phyloP scores from a whole-genome alignment of 64 coral and sea anemone genomes.

The Platygyra sinensis region DNA sequence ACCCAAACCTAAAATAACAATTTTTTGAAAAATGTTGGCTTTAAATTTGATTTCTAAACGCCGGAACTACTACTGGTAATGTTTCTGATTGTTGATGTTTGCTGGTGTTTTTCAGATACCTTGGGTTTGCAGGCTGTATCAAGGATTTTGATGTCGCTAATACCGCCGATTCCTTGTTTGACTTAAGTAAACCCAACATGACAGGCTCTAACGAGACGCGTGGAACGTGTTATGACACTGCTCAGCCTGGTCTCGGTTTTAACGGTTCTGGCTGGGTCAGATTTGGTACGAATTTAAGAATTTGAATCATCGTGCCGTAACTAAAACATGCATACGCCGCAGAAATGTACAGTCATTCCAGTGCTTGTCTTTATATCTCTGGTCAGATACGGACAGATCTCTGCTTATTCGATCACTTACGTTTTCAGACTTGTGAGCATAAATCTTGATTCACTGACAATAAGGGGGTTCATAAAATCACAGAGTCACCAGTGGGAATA shows the following conservation, averaged over 20 bases:
- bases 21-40: too few relatives aligned
- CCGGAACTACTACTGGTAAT: too few relatives aligned
- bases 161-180: neutral
- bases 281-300: conserved; percentile 57
- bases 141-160: conserved; percentile 17
- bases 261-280: conserved; percentile 69
- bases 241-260: conserved; percentile 57
- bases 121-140: conserved; percentile 70
- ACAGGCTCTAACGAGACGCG: conserved; percentile 15
- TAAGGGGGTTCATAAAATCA: too few relatives aligned
- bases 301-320: neutral
- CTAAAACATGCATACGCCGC: too few relatives aligned
- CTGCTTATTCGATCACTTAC: too few relatives aligned
- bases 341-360: neutral
- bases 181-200: conserved; percentile 42
- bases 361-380: neutral
- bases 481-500: too few relatives aligned
- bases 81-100: too few relatives aligned
- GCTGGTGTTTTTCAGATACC: neutral
- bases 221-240: conserved; percentile 31
- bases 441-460: too few relatives aligned
- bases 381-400: neutral
- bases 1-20: too few relatives aligned
- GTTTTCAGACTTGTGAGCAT: too few relatives aligned
- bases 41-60: too few relatives aligned